Conservation (phyloP, 1,140 invertebrate genomes). For the Berghia stephanieae region DNA sequence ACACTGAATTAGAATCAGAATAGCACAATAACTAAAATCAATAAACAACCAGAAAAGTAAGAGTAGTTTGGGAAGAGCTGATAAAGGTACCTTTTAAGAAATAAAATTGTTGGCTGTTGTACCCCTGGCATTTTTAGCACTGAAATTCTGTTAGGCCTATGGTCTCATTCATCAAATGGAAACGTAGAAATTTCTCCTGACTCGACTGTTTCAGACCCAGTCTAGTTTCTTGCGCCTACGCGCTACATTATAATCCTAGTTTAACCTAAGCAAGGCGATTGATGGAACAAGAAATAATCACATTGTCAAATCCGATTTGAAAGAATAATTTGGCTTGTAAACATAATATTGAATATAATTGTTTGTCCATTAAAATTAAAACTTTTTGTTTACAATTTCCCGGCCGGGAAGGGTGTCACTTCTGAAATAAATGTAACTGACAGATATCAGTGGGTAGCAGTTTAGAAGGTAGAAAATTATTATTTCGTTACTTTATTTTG, state of each 20-base stretch:
- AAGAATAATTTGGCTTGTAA: not conserved
- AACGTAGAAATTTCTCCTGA: not conserved
- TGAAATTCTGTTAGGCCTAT: not conserved
- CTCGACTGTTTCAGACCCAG: not conserved
- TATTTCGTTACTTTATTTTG: constrained; percentile 29
- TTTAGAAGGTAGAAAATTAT: not conserved
- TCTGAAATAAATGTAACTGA: constrained; percentile 3
- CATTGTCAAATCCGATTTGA: constrained; percentile 19
- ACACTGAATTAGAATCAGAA: no score
- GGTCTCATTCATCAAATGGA: not conserved
- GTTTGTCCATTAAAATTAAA: constrained; percentile 17
- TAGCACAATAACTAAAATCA: no score
- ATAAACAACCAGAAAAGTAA: no score
- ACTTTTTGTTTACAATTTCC: not conserved
- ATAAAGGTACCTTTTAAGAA: not conserved
- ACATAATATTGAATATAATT: no score
- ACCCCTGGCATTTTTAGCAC: not conserved
- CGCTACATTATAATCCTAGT: not conserved
- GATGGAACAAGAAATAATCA: not conserved
- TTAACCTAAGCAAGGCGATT: not conserved
- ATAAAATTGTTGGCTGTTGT: not conserved
- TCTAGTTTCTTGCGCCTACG: not conserved
- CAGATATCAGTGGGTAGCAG: constrained; percentile 22
- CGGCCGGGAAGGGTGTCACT: not conserved
- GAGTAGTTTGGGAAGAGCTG: no score